A percentile compares a stretch with the other conserved stretches of the same genome.
phyloP scores from a whole-genome alignment of 35 echinoderm and acorn worm genomes.

The Nesometra sesokonis region DNA sequence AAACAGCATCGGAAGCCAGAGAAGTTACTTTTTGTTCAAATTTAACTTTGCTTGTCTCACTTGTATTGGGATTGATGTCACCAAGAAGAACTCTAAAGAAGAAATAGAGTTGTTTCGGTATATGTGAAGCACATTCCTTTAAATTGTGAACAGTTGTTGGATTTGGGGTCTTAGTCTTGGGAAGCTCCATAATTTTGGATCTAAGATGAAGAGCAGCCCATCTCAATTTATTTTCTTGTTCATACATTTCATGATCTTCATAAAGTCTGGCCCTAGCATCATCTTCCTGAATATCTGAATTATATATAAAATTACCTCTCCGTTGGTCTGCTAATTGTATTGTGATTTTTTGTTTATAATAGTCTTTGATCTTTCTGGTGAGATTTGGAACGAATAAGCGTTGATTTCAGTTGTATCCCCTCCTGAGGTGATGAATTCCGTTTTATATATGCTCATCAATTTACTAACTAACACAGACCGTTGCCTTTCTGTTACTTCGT shows the following conservation, averaged over 20 bases:
- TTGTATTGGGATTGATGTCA: slow-evolving; percentile 13
- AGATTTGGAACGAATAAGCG: slow-evolving; percentile 35
- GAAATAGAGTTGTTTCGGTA: slow-evolving; percentile 50
- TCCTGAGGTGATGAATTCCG: background rate
- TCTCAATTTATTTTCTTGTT: slow-evolving; percentile 37
- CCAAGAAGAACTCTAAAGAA: slow-evolving; percentile 59
- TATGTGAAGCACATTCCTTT: slow-evolving; percentile 47
- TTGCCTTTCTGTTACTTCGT: slow-evolving; percentile 19
- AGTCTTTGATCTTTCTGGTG: slow-evolving; percentile 35
- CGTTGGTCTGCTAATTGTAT: slow-evolving; percentile 22
- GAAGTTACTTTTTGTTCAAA: slow-evolving; percentile 50
- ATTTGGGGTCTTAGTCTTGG: slow-evolving; percentile 55
- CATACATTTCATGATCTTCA: slow-evolving; percentile 15
- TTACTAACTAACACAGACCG: slow-evolving; percentile 8
- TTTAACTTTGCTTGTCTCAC: slow-evolving; percentile 31
- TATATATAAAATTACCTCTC: slow-evolving; percentile 55
- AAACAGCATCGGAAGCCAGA: slow-evolving; percentile 59
- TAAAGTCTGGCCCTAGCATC: slow-evolving; percentile 24
- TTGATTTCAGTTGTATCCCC: slow-evolving; percentile 14
- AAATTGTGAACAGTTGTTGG: slow-evolving; percentile 52
- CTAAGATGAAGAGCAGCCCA: slow-evolving; percentile 59
- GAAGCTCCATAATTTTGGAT: slow-evolving; percentile 25
- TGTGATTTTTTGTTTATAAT: slow-evolving; percentile 29
- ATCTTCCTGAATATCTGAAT: slow-evolving; percentile 23
- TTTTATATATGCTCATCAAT: slow-evolving; percentile 25